Evolutionary conservation across 2,113 vertebrate species (phyloP), one percentile per base, ranked within the genome.

Genomic region (Thalassoma bifasciatum): DNA sequence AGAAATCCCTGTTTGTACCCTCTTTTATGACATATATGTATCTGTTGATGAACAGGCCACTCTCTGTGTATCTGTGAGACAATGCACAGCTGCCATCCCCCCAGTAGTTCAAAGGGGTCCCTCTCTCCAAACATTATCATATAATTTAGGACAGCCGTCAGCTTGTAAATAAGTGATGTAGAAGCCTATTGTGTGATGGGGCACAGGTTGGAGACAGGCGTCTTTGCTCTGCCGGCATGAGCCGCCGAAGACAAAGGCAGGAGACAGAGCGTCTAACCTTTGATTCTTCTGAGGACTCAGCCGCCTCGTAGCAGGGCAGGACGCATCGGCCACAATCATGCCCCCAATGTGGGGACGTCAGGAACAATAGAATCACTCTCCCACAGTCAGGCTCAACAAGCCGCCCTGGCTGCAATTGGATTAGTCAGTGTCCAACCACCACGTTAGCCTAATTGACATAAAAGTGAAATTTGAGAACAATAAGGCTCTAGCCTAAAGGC

Each of bases 221-320:
- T 92, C 94, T 92, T 88, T 81, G 86, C 89, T 89, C 84, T 89
- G 85, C 86, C 82, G 86, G 80, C 91, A 81, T 89, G 89, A 92
- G 90, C 80, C 75, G 57, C 56, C 14, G 73, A 84, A 91, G 91
- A 94, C 93, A 93, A 92, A 91, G 84, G 91, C 88, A 88, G 90
- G 92, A 93, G 94, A 93, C 94, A 92, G 89, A 79, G 83, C 90
- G 93, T 93, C 94, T 94, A 92, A 94, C 89, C 93, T 93, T 93
- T 94, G 92, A 94, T 94, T 91, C 88, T 89, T 91, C 87, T 76
- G 85, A 90, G 83, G 90, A 89, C 79, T 80, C 86, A 76, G 87
- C 89, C 86, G 79, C 81, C 89, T 89, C 72, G 83, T 82, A 61
- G 86, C 84, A 50, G 82, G 82, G 86, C 79, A 89, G 83, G 85